Base-by-base conservation (phyloP, 2,888 invertebrate genomes). In the Bugula neritina region DNA sequence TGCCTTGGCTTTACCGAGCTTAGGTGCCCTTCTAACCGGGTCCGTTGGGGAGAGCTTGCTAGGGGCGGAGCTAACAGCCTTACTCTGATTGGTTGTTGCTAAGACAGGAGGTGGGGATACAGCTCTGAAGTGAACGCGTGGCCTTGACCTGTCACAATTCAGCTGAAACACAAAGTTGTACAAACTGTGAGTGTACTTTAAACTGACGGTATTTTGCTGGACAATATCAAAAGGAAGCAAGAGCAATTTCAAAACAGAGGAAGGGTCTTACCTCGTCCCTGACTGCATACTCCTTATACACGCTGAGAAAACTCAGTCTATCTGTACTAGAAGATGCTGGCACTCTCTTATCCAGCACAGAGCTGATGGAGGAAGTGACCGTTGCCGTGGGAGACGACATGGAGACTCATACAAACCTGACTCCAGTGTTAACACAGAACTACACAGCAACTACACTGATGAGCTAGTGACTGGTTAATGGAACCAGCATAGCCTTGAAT, bases 231-330 rank as follows among this genome's bases (percentile, higher is more conserved):
- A 43, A 43, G 5, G n/a, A n/a, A n/a, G n/a, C n/a, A n/a, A n/a
- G n/a, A n/a, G n/a, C n/a, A n/a, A n/a, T n/a, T n/a, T n/a, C n/a
- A n/a, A n/a, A n/a, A n/a, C n/a, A n/a, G n/a, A n/a, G n/a, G n/a
- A 43, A 43, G 5, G 17, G 17, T 10, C 43, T 43, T 43, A 43
- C 43, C 43, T 10, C 17, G 17, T 43, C 17, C 43, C 43, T 43
- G 17, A 5, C 43, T 17, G 5, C 43, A 43, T 17, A 5, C 10
- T 43, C 43, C 17, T 17, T 43, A 17, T 10, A 43, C 43, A 43
- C 43, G 17, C 43, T 63, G 3, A 13, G 10, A n/a, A 63, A 27
- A 63, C 63, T 63, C 17, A 63, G 63, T 63, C 63, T 63, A 31
- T 63, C 63, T 25, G 27, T 10, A 31, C 63, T 63, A 29, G 63